A percentile compares a stretch with the other conserved stretches of the same genome.
Conservation (phyloP, 2,113 vertebrate species). For the Prinia subflava region DNA sequence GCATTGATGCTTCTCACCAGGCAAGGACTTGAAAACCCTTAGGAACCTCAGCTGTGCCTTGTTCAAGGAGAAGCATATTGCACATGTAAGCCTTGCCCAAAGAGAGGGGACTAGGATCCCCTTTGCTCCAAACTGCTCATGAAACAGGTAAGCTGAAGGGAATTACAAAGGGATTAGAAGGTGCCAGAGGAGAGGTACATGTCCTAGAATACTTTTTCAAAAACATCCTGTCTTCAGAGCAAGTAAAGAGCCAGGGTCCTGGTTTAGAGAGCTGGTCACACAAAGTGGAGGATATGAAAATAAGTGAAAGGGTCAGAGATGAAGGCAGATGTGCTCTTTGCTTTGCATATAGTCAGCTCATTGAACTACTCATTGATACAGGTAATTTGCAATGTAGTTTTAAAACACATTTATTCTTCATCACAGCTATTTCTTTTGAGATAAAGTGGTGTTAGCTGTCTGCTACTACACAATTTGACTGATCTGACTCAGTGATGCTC, state of each 20-base stretch:
- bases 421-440: not conserved
- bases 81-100: not conserved
- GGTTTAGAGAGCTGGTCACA: not conserved
- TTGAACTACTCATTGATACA: not conserved
- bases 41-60: not conserved
- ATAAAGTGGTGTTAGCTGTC: not conserved
- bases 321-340: not conserved
- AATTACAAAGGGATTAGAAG: not conserved
- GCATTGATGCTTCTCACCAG: not conserved
- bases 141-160: not conserved
- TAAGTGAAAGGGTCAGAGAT: not conserved
- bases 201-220: not conserved
- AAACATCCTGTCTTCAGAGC: not conserved
- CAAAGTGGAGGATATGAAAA: not conserved
- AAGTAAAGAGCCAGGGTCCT: not conserved
- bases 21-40: not conserved
- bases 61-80: not conserved
- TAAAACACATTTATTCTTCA: not conserved
- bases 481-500: not conserved
- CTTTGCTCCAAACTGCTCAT: not conserved
- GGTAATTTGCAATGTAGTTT: not conserved
- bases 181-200: not conserved
- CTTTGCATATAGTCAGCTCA: not conserved
- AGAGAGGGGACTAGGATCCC: not conserved
- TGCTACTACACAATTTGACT: not conserved